Base-by-base conservation (phyloP, 2,797 vertebrate genomes). In the Sebastes nivosus region DNA sequence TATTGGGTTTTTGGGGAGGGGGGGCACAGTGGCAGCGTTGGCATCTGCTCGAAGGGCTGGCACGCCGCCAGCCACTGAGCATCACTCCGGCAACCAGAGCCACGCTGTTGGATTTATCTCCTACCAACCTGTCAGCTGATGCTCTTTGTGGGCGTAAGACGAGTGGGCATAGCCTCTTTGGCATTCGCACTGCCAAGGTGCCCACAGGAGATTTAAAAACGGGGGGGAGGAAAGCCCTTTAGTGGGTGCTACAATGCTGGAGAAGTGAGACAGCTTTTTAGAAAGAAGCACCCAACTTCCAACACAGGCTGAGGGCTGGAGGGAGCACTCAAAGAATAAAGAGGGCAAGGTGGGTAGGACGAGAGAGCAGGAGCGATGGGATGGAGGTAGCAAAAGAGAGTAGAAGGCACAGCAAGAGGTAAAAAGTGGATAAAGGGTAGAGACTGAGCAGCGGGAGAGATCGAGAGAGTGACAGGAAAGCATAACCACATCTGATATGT, bases 41-140 rank as follows among this genome's bases (percentile, higher is more conserved):
- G 92, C 92, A 89, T 93, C 91, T 85, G 85, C 80, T 87, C 8
- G 55, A 89, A 88, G 77, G 79, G 66, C 69, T 93, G 93, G 94
- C 83, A 2, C 2, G 0, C 13, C n/a, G 92, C 93, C 94, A 91
- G 80, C 55, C 77, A 69, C 84, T 42, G 75, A 89, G 86, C 87
- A 88, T 93, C 89, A 46, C 92, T 85, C 87, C 67, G 60, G 87
- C 93, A 92, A 91, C 92, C 68, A 50, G 84, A 91, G 83, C 91
- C 89, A 87, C 80, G 67, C 91, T 86, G 87, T 78, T 88, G 90
- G 89, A 93, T 93, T 91, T 89, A 92, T 91, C 88, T 89, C 88
- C 88, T 83, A 91, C 93, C 89, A 84, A 92, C 82, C 92, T 87
- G 90, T 94, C 92, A 94, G 90, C 91, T 90, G 90, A 94, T 88